Base-by-base conservation (phyloP, 2,113 vertebrate species). In the Andinoacara biseriatus region DNA sequence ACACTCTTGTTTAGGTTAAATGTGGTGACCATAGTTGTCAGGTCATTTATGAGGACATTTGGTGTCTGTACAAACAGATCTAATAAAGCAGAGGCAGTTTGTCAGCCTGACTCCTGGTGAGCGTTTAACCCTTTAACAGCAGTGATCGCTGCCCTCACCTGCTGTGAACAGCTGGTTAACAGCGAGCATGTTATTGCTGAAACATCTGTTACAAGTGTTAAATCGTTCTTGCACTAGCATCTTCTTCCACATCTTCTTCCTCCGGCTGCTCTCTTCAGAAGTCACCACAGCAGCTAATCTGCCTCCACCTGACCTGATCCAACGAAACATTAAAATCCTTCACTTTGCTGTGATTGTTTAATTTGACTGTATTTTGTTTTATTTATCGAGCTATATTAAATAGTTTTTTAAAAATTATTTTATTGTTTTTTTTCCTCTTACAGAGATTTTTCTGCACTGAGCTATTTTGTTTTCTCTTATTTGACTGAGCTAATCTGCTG, bases 361-460 rank as follows among this genome's bases (percentile, higher is more conserved):
- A 46, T 46, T 14, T 46, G 8, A 65, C 35, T 40, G 35, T 24
- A 38, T 46, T 63, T 40, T 63, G 61, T 63, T 22, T 40, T 63
- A 40, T 63, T 33, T 22, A 3, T 40, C 1, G 38, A 40, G 38
- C 38, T 40, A 10, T 18, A 63, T 22, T 40, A 22, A 15, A 11
- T 15, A 40, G 14, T 11, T 2, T 0, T 67, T 65, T 63, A 4
- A 31, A 3, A 31, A 4, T 3, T 26, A 26, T 26, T 67, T 26
- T 46, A 46, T 26, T 10, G 17, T 10, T 46, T 46, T 67, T 67
- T 46, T 8, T 46, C 43, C n/a, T 65, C 20, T 65, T 43, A 43
- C 2, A 65, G 5, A 26, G 14, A 24, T 65, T 65, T 65, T 18
- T 1, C 22, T 67, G 46, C 2, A 10, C 2, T 29, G 63, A 46